phyloP scores from a whole-genome alignment of 2,888 invertebrate genomes.

The Melitaea athalia region DNA sequence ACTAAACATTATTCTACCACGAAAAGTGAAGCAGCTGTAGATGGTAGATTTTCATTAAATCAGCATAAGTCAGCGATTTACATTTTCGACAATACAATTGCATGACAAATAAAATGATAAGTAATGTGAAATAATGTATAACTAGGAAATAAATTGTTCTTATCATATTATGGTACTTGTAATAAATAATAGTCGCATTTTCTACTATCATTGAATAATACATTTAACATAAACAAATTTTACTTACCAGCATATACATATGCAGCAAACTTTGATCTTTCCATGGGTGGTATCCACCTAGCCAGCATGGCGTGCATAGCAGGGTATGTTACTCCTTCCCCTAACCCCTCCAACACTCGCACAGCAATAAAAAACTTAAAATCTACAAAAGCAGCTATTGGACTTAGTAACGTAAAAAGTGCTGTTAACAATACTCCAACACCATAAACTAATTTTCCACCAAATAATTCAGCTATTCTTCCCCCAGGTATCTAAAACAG shows the following conservation, averaged over 20 bases:
- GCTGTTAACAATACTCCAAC: constrained; percentile 91
- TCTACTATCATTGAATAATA: constrained; percentile 3
- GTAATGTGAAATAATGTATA: neutral
- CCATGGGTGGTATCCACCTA: constrained; percentile 95
- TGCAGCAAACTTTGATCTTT: constrained; percentile 94
- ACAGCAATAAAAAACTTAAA: constrained; percentile 88
- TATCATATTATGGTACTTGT: neutral
- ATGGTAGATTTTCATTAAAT: too few species aligned
- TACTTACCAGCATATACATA: constrained; percentile 89
- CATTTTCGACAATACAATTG: neutral
- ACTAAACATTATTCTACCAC: too few species aligned
- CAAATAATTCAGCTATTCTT: constrained; percentile 91
- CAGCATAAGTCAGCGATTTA: neutral
- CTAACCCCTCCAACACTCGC: constrained; percentile 90
- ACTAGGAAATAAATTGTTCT: neutral
- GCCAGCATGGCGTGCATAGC: constrained; percentile 97
- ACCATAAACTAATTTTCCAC: constrained; percentile 94
- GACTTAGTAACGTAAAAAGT: constrained; percentile 91
- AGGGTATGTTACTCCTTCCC: constrained; percentile 95
- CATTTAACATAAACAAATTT: constrained; percentile 5
- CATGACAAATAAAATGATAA: neutral
- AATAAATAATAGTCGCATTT: neutral
- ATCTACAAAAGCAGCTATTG: constrained; percentile 87
- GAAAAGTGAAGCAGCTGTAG: too few species aligned
- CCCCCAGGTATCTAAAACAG: constrained; percentile 85